Conservation (phyloP, 2,797 vertebrate genomes). For the Melanotaenia pygmaea region DNA sequence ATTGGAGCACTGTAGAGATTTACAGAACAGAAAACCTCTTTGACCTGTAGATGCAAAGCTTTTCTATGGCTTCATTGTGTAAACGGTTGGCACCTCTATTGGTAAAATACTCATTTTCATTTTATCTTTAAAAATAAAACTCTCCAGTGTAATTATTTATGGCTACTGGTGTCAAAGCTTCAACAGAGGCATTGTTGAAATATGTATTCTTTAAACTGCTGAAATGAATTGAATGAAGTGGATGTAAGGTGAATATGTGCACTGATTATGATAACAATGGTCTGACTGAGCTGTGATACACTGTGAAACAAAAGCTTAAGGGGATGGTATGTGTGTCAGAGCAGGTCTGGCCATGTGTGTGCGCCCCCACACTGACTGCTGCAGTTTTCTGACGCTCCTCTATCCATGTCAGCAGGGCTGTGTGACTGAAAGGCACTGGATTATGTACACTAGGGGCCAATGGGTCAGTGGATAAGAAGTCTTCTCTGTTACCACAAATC, state of each 20-base stretch:
- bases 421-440: conserved; percentile 73
- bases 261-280: conserved; percentile 35
- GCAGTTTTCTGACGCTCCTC: conserved; percentile 53
- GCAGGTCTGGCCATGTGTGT: conserved; percentile 39
- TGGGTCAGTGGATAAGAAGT: conserved; percentile 85
- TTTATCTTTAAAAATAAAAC: conserved; percentile 8
- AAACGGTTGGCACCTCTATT: conserved; percentile 17
- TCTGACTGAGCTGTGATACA: conserved; percentile 26
- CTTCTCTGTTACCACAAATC: conserved; percentile 87
- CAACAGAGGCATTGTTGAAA: conserved; percentile 19
- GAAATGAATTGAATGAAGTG: conserved; percentile 47
- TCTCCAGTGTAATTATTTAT: conserved; percentile 22
- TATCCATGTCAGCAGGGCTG: conserved; percentile 70
- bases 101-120: conserved; percentile 45
- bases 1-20: conserved; percentile 32
- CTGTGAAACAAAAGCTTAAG: conserved; percentile 67
- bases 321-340: conserved; percentile 72
- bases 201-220: conserved; percentile 17
- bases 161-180: conserved; percentile 21
- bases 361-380: conserved; percentile 45
- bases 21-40: conserved; percentile 32
- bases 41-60: conserved; percentile 31
- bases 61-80: conserved; percentile 15
- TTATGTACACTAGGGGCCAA: conserved; percentile 74
- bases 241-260: conserved; percentile 55